Conservation (phyloP, 1,140 invertebrate species). For the Sycophila sp. region DNA sequence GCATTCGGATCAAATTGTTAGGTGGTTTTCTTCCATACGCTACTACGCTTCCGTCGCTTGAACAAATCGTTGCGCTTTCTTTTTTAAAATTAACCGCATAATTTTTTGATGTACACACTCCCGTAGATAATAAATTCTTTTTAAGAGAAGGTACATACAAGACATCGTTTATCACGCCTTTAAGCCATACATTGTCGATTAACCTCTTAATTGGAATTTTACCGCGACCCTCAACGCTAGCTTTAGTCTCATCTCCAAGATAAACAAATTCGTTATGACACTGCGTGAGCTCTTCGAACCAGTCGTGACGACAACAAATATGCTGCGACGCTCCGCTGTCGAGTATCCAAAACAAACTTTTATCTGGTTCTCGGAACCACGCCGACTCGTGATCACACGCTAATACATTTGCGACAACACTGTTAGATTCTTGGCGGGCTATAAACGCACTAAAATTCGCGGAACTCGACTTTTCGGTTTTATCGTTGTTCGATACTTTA, state of each 20-base stretch:
- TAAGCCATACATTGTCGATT: not conserved
- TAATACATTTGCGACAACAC: not conserved
- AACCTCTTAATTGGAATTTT: conserved; percentile 1
- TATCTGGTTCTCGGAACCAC: not conserved
- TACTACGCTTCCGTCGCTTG: conserved; percentile 14
- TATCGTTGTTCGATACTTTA: not conserved
- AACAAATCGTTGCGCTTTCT: conserved; percentile 32
- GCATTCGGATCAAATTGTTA: conserved; percentile 32
- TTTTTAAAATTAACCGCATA: conserved; percentile 25
- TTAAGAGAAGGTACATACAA: conserved; percentile 40
- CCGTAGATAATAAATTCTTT: conserved; percentile 48
- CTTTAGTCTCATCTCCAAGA: conserved; percentile 16
- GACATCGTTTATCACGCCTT: conserved; percentile 20
- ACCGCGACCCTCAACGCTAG: conserved; percentile 16
- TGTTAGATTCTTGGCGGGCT: not conserved
- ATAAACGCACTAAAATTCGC: not conserved
- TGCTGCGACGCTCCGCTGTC: conserved; percentile 44
- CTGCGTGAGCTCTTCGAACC: conserved; percentile 39
- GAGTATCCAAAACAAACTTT: conserved; percentile 35
- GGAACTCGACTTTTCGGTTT: not conserved
- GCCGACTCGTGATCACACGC: not conserved
- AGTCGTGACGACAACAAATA: conserved; percentile 39
- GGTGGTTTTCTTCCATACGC: conserved; percentile 14
- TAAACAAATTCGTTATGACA: conserved; percentile 5
- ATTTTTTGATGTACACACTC: conserved; percentile 38